phyloP scores from a whole-genome alignment of 2,797 vertebrate species.

The Babyrousa celebensis region DNA sequence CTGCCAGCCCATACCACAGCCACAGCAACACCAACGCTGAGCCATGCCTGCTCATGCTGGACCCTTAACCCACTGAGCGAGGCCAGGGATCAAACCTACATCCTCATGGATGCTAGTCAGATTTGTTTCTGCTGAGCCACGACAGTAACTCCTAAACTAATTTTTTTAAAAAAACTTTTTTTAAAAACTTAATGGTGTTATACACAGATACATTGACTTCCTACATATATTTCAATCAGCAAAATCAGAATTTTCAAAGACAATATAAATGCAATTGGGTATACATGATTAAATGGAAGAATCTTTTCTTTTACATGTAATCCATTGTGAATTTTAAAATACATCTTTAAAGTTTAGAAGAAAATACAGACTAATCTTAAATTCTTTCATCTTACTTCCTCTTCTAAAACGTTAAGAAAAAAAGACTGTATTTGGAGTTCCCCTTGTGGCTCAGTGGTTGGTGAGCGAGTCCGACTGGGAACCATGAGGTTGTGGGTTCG shows the following conservation, averaged over 20 bases:
- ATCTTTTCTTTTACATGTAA: conserved; percentile 33
- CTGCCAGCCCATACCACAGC: too few species aligned
- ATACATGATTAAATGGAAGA: background rate
- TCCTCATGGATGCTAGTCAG: too few species aligned
- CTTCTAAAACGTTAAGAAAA: background rate
- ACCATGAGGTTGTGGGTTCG: too few species aligned
- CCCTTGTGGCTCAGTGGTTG: too few species aligned
- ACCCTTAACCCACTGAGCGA: too few species aligned
- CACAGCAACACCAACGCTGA: too few species aligned
- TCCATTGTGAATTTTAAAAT: conserved; percentile 7
- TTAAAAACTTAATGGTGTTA: background rate
- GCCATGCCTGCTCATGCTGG: too few species aligned
- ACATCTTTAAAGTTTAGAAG: conserved; percentile 41
- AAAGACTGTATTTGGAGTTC: background rate
- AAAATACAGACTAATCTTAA: conserved; percentile 36
- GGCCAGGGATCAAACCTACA: too few species aligned
- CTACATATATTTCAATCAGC: background rate
- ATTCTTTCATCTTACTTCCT: conserved; percentile 13
- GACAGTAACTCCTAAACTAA: background rate
- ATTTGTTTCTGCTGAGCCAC: too few species aligned
- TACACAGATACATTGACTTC: background rate
- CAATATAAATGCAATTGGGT: background rate
- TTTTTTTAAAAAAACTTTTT: background rate
- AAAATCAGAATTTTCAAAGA: conserved; percentile 55
- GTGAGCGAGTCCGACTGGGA: too few species aligned